Conservation (phyloP, 2,113 vertebrate genomes). For the Ptilonorhynchus violaceus region DNA sequence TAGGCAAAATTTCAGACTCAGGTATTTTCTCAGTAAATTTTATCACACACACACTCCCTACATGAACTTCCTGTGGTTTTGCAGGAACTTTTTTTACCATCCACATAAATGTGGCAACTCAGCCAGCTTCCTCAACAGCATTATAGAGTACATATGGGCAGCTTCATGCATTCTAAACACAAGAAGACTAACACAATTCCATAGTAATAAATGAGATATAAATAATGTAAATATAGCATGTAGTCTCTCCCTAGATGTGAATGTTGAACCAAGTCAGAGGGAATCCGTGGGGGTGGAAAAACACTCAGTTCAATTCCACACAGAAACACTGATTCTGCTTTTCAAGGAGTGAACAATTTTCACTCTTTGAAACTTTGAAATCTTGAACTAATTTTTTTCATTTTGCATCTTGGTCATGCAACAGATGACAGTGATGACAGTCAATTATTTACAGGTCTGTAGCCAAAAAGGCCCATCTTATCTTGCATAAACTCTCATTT, state of each 20-base stretch:
- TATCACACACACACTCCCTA: not conserved
- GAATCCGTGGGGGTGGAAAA: not conserved
- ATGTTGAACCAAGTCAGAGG: not conserved
- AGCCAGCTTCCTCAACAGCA: not conserved
- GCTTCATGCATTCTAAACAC: not conserved
- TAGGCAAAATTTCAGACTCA: not conserved
- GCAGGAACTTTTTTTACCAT: not conserved
- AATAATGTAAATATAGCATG: not conserved
- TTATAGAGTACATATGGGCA: not conserved
- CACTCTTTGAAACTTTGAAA: not conserved
- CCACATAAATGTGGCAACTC: not conserved
- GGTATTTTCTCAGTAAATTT: not conserved
- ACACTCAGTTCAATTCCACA: not conserved
- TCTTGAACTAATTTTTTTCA: not conserved
- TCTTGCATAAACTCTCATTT: not conserved
- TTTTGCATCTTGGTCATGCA: not conserved
- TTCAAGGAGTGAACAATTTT: not conserved
- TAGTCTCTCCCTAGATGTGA: not conserved
- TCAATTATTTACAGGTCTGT: not conserved
- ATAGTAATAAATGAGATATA: not conserved
- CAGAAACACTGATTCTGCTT: not conserved
- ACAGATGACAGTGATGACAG: not conserved
- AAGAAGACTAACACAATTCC: not conserved
- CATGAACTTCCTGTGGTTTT: not conserved
- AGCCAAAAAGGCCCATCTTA: not conserved